Evolutionary conservation across 2,888 invertebrate genomes (phyloP).

Genomic region (Notocelia uddmanniana): DNA sequence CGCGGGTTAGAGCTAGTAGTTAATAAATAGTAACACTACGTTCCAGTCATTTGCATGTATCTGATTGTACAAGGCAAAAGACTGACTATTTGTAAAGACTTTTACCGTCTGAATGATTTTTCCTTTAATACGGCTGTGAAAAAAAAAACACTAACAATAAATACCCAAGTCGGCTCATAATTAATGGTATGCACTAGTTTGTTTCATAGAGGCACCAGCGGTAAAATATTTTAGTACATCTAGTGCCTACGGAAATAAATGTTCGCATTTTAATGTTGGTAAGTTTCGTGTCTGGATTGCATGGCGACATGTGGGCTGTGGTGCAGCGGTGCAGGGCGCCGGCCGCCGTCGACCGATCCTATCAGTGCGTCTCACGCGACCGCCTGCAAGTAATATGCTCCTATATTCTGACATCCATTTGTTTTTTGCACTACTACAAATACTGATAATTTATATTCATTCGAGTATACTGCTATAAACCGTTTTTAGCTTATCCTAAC

Average conservation of each 20-base stretch:
- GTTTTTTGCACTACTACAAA: constrained; percentile 59
- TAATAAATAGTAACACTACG: too few relatives aligned
- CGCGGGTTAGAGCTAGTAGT: too few relatives aligned
- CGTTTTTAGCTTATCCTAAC: constrained; percentile 40
- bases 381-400: constrained; percentile 41
- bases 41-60: too few relatives aligned
- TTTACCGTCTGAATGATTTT: too few relatives aligned
- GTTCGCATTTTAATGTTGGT: constrained; percentile 60
- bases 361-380: constrained; percentile 50
- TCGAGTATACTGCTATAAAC: constrained; percentile 48
- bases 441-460: constrained; percentile 59
- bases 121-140: background rate
- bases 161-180: background rate
- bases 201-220: background rate
- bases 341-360: constrained; percentile 48
- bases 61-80: too few relatives aligned
- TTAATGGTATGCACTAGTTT: constrained; percentile 3
- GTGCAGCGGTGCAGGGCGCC: constrained; percentile 1
- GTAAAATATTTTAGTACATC: background rate
- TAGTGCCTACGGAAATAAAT: constrained; percentile 52
- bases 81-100: too few relatives aligned
- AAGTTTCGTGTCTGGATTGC: constrained; percentile 56
- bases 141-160: background rate
- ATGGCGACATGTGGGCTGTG: constrained; percentile 44
- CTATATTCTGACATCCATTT: constrained; percentile 59